phyloP scores from a whole-genome alignment of 2,888 invertebrate genomes.

The Drosophila trichaetosa region DNA sequence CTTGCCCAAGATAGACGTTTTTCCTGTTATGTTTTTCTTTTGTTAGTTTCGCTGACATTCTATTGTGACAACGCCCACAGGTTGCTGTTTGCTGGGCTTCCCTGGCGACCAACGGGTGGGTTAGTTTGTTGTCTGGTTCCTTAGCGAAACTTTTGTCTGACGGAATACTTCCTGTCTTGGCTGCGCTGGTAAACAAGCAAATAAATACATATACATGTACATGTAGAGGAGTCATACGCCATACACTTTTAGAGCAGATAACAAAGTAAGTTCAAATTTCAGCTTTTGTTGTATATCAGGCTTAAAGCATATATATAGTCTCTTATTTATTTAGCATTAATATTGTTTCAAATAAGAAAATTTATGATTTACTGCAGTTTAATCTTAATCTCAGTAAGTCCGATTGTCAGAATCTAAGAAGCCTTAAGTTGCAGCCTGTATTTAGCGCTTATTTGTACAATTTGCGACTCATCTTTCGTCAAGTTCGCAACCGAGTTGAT shows the following conservation, averaged over 20 bases:
- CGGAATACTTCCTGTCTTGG: slow-evolving; percentile 1
- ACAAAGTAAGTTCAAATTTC: neutral
- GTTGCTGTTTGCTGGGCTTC: slow-evolving; percentile 20
- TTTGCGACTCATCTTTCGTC: neutral
- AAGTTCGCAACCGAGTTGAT: neutral
- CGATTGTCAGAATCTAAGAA: neutral
- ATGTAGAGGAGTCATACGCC: neutral
- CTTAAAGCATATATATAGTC: neutral
- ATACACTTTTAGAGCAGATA: neutral
- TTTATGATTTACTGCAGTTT: neutral
- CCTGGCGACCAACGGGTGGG: slow-evolving; percentile 5
- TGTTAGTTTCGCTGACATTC: slow-evolving; percentile 26
- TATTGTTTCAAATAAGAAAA: neutral
- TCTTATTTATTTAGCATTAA: neutral
- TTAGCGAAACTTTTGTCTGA: slow-evolving; percentile 5
- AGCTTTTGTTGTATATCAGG: neutral
- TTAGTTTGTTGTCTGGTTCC: slow-evolving; percentile 6
- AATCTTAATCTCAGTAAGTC: neutral
- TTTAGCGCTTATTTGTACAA: neutral
- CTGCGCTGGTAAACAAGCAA: neutral
- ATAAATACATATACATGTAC: neutral
- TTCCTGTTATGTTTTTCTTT: slow-evolving; percentile 12
- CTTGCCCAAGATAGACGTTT: neutral
- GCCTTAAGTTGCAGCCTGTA: neutral
- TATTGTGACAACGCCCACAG: slow-evolving; percentile 57